phyloP scores from a whole-genome alignment of 2,113 vertebrate genomes.

The Periophthalmus modestus region DNA sequence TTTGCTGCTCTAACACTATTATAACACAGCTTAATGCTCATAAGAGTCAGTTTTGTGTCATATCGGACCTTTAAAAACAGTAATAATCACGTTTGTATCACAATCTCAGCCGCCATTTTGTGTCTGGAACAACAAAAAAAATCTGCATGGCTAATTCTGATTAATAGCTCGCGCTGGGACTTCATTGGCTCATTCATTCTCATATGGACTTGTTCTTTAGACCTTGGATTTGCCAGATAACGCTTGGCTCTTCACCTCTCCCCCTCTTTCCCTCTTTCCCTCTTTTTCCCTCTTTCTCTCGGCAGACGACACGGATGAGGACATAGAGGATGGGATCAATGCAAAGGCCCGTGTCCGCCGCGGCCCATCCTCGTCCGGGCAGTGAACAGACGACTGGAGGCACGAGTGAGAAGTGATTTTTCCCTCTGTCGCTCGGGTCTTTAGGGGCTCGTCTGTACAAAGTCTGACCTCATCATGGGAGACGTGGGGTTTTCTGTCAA shows the following conservation, averaged over 20 bases:
- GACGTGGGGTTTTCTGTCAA: slow-evolving; percentile 34
- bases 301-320: slow-evolving; percentile 11
- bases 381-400: slow-evolving; percentile 16
- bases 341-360: slow-evolving; percentile 18
- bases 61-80: background rate
- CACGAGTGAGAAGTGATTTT: slow-evolving; percentile 52
- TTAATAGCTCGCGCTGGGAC: background rate
- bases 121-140: background rate
- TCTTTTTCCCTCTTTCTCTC: slow-evolving; percentile 12
- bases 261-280: background rate
- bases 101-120: background rate
- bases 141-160: slow-evolving; percentile 8
- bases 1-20: no score
- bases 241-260: slow-evolving; percentile 17
- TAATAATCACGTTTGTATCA: background rate
- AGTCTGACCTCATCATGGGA: slow-evolving; percentile 43
- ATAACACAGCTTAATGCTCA: no score
- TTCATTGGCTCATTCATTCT: slow-evolving; percentile 2
- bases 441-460: slow-evolving; percentile 40
- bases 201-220: slow-evolving; percentile 11
- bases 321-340: slow-evolving; percentile 39
- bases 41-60: no score
- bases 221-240: slow-evolving; percentile 8
- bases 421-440: slow-evolving; percentile 25
- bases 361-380: slow-evolving; percentile 45